These are phyloP conservation scores for Prosapia bicincta DNA, from an alignment of 2,888 invertebrate genomes.

Conservation along the genomic window DNA sequence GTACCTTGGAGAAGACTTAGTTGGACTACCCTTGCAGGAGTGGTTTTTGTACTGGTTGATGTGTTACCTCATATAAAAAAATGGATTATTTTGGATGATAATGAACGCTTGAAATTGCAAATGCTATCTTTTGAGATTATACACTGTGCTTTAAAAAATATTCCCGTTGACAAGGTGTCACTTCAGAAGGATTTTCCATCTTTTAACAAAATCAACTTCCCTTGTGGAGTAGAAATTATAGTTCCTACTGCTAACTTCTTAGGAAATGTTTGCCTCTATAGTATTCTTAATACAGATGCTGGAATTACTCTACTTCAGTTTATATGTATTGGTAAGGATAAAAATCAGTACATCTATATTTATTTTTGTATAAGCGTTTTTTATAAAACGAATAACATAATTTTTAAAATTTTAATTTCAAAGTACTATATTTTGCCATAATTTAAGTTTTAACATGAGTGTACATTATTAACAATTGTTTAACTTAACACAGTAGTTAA, in stretches of 20 bases:
- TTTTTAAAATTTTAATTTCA: too few species aligned
- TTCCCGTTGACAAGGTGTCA: slow-evolving; percentile 11
- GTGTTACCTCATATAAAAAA: slow-evolving; percentile 24
- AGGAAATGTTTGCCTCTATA: slow-evolving; percentile 18
- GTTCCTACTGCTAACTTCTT: slow-evolving; percentile 19
- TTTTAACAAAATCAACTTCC: too few species aligned
- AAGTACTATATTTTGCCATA: too few species aligned
- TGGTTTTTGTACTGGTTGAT: slow-evolving; percentile 24
- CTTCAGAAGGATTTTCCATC: background rate
- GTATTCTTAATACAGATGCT: slow-evolving; percentile 24
- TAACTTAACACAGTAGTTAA: too few species aligned
- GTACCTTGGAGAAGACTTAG: background rate
- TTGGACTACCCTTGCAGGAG: slow-evolving; percentile 22
- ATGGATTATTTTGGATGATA: slow-evolving; percentile 24
- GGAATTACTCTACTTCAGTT: slow-evolving; percentile 17
- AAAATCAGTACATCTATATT: too few species aligned
- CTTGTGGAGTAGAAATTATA: background rate
- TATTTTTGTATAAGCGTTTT: too few species aligned
- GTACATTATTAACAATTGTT: too few species aligned
- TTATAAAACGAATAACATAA: too few species aligned
- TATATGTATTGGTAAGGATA: slow-evolving; percentile 18
- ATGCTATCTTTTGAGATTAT: slow-evolving; percentile 23
- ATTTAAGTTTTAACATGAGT: too few species aligned
- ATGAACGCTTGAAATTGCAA: slow-evolving; percentile 12
- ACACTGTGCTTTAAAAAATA: background rate